Percentiles rank a stretch among this genome's conserved stretches.
Conservation (phyloP, 2,113 vertebrate genomes). For the Pseudorasbora parva region DNA sequence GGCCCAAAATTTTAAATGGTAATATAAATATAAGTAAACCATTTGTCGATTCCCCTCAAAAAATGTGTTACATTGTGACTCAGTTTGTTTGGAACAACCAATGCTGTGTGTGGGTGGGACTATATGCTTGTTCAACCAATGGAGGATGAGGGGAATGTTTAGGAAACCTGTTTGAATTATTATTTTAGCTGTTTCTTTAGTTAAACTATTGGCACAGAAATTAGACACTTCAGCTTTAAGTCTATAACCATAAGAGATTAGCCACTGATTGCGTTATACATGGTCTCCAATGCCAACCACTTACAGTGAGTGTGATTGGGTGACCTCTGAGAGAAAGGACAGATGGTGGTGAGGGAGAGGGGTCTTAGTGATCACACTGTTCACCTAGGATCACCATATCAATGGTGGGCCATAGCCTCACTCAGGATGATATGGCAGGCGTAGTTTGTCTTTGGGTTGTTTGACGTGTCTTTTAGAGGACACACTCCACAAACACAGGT, state of each 20-base stretch:
- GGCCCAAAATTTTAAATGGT: neutral
- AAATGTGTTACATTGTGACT: neutral
- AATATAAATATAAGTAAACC: neutral
- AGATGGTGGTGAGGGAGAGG: conserved; percentile 45
- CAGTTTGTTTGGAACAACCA: neutral
- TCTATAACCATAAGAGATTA: conserved; percentile 21
- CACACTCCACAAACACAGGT: conserved; percentile 35
- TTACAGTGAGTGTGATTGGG: conserved; percentile 17
- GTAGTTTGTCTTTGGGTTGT: conserved; percentile 43
- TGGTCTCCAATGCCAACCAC: conserved; percentile 19
- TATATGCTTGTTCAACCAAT: neutral
- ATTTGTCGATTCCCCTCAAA: neutral
- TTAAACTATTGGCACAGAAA: neutral
- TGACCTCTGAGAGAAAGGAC: conserved; percentile 48
- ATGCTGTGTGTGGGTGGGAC: neutral
- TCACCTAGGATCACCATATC: conserved; percentile 33
- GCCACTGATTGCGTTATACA: conserved; percentile 17
- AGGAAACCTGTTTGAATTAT: neutral
- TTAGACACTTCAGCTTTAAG: neutral
- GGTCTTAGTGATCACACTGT: conserved; percentile 39
- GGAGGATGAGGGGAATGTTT: neutral
- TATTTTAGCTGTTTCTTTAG: neutral
- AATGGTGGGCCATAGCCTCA: conserved; percentile 18
- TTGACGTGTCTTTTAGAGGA: conserved; percentile 39
- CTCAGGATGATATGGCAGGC: neutral